Conservation (phyloP, 1,140 invertebrate genomes). For the Sycophaga agraensis region DNA sequence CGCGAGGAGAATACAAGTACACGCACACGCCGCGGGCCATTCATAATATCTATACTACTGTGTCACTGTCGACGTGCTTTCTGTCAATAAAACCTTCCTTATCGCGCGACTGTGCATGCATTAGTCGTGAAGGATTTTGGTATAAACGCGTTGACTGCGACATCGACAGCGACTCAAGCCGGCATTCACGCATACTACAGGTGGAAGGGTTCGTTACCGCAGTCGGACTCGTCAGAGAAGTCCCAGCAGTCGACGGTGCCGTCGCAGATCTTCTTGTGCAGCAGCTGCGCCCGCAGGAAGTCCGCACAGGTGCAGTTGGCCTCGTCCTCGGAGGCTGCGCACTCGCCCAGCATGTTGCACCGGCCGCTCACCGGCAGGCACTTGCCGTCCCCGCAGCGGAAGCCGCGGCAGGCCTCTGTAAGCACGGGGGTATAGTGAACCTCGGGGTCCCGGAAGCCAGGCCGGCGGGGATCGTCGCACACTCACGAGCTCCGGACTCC, state of each 20-base stretch:
- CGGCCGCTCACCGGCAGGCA: constrained; percentile 68
- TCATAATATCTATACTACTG: not conserved
- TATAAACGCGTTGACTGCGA: no score
- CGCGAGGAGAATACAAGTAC: no score
- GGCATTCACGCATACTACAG: no score
- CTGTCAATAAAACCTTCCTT: no score
- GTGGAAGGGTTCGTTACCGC: no score
- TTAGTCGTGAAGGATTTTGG: no score
- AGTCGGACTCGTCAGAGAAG: constrained; percentile 76
- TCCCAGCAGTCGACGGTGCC: constrained; percentile 79
- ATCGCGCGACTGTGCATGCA: no score
- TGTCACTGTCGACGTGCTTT: no score
- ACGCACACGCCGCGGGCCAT: not conserved
- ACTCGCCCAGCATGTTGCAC: constrained; percentile 77
- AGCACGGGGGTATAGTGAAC: constrained; percentile 6
- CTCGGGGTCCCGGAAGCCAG: constrained; percentile 54
- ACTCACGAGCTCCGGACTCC: constrained; percentile 54
- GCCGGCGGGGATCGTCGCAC: no score
- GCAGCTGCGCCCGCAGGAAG: constrained; percentile 68
- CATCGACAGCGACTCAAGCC: no score
- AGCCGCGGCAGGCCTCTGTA: constrained; percentile 45
- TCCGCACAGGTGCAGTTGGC: constrained; percentile 75
- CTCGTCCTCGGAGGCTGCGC: constrained; percentile 72
- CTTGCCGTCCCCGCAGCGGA: constrained; percentile 64
- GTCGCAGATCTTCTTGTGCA: constrained; percentile 77